phyloP scores from a whole-genome alignment of 2,888 invertebrate species.

The Cryptops parisi region DNA sequence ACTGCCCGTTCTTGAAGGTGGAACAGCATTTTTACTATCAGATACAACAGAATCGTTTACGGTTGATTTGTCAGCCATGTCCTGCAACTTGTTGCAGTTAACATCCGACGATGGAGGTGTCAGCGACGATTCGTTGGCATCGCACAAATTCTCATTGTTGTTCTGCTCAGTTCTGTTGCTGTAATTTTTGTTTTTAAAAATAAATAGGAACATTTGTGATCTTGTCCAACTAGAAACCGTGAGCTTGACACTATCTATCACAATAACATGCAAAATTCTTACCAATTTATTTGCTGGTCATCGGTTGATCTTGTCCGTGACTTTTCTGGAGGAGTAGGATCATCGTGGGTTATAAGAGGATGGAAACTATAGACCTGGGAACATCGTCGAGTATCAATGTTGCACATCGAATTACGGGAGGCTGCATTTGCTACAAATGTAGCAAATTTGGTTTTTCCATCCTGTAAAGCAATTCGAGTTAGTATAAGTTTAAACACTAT shows the following conservation, averaged over 20 bases:
- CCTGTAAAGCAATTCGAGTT: neutral
- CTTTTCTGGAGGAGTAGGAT: neutral
- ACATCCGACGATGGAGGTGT: too few species aligned
- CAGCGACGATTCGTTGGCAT: too few species aligned
- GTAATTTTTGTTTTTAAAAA: neutral
- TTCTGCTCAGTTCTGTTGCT: constrained; percentile 1
- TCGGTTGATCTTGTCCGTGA: neutral
- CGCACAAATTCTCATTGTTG: neutral
- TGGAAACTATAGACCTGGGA: neutral
- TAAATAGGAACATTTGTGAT: neutral
- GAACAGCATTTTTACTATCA: too few species aligned
- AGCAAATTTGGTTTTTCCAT: constrained; percentile 6
- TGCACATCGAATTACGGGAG: constrained; percentile 9
- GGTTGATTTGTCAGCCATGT: too few species aligned
- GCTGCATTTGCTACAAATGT: constrained; percentile 1
- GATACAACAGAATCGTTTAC: too few species aligned
- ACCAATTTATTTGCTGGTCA: too few species aligned
- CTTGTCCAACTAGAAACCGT: neutral
- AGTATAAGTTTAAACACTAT: neutral
- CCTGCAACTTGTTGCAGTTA: too few species aligned
- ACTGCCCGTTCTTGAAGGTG: too few species aligned
- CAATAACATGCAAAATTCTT: too few species aligned
- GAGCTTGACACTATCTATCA: too few species aligned
- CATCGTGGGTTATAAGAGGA: constrained; percentile 2
- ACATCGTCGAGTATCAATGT: constrained; percentile 8